Base-by-base conservation (phyloP, 1,140 invertebrate species). In the Drosophila orosa region DNA sequence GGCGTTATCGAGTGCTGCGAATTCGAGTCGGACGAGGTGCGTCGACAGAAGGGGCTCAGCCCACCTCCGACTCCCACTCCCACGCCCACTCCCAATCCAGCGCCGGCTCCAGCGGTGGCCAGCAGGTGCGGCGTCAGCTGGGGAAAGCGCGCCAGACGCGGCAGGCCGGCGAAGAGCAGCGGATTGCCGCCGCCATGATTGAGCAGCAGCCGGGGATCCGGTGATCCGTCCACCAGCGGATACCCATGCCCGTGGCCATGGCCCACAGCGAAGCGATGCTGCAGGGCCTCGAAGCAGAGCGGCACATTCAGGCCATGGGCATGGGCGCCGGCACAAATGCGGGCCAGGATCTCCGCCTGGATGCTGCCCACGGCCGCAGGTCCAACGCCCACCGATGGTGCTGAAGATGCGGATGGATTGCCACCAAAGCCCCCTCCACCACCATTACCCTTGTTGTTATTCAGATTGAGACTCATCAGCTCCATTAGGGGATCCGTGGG, bases 321-420 rank as follows among this genome's bases (percentile, higher is more conserved):
- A 50, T 83, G 81, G 8, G 83, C 81, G 0, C 97, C 96, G 6
- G 96, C 95, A 33, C 77, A 98, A 8, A 98, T 93, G 66, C 97
- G 94, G 3, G 96, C 96, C 45, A 98, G 90, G 48, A 98, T 95
- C 81, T 98, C 97, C n/a, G 95, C 95, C 91, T 96, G 95, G 25
- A 96, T 91, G 25, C 94, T 86, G 75, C 93, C 68, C 27, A 68
- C 62, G 0, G 35, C 74, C 67, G 91, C 13, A 3, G 8, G 63
- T n/a, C n/a, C 25, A 17, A 25, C 54, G 3, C 59, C 63, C 8
- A 44, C 39, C 2, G 62, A 9, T 8, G 66, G 7, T 0, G 47
- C 39, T 6, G 24, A 6, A 9, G 62, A 4, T 7, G 58, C 13
- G 13, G 71, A 24, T 1, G 58, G 56, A 35, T 35, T 24, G 6